Evolutionary conservation across 1,140 invertebrate genomes (phyloP).

Genomic region (Cyrtorhinus lividipennis): DNA sequence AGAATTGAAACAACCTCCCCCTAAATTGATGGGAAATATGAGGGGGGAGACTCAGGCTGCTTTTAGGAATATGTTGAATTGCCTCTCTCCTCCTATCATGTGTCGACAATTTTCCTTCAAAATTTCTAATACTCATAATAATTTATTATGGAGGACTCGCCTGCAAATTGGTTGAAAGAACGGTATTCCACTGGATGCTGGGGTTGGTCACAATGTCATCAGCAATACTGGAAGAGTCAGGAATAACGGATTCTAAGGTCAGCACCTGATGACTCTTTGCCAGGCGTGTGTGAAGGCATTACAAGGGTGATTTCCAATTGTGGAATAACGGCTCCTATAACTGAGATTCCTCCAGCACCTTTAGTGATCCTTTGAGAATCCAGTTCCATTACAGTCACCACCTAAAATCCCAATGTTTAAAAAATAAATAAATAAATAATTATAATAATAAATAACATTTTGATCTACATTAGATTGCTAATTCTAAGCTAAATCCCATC

Average conservation of each 20-base stretch:
- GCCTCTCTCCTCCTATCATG: too few relatives aligned
- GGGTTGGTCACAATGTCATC: constrained; percentile 39
- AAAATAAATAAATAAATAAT: background rate
- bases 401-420: constrained; percentile 23
- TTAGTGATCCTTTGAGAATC: constrained; percentile 43
- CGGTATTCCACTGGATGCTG: constrained; percentile 25
- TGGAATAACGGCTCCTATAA: constrained; percentile 59
- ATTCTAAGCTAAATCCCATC: background rate
- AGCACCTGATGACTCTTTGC: constrained; percentile 62
- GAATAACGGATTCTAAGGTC: constrained; percentile 65
- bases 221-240: constrained; percentile 63
- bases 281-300: constrained; percentile 62
- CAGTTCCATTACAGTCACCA: constrained; percentile 60
- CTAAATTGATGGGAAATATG: too few relatives aligned
- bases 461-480: background rate
- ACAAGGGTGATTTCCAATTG: constrained; percentile 77
- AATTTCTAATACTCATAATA: too few relatives aligned
- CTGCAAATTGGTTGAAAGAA: constrained; percentile 23
- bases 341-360: constrained; percentile 36
- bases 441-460: constrained; percentile 3
- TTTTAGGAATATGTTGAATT: too few relatives aligned
- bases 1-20: too few relatives aligned
- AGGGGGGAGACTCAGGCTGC: too few relatives aligned
- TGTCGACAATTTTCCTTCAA: too few relatives aligned
- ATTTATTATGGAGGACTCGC: too few relatives aligned